Conservation (phyloP, 2,113 vertebrate genomes). For the Dascyllus trimaculatus region DNA sequence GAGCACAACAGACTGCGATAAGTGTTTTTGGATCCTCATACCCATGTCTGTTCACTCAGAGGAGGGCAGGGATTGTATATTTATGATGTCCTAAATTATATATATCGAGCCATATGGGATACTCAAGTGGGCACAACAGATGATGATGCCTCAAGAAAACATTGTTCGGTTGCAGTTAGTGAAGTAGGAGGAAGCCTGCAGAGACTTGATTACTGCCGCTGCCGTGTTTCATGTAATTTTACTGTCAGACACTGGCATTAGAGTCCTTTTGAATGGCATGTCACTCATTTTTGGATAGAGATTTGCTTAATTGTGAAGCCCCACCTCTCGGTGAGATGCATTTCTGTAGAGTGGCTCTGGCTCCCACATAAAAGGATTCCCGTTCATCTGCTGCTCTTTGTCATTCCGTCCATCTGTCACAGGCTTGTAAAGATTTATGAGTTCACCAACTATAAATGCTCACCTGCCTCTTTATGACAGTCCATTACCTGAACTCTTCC, state of each 20-base stretch:
- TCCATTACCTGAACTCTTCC: background rate
- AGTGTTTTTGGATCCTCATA: conserved; percentile 42
- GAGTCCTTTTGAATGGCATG: conserved; percentile 1
- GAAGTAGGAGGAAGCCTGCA: conserved; percentile 32
- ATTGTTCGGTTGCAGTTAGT: conserved; percentile 52
- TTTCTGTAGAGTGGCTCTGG: conserved; percentile 45
- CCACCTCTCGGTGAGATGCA: conserved; percentile 38
- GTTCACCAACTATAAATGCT: conserved; percentile 26
- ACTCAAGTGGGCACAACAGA: conserved; percentile 67
- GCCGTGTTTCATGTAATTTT: background rate
- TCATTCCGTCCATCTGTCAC: conserved; percentile 65
- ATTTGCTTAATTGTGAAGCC: conserved; percentile 22
- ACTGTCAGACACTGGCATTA: background rate
- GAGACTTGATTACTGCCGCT: conserved; percentile 2
- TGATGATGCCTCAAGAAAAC: conserved; percentile 72
- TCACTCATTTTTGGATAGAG: conserved; percentile 9
- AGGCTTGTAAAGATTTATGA: conserved; percentile 37
- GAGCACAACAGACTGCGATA: conserved; percentile 55
- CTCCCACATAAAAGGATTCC: conserved; percentile 56
- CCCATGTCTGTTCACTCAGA: conserved; percentile 46
- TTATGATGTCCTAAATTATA: conserved; percentile 81
- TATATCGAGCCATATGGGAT: conserved; percentile 77
- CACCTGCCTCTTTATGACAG: conserved; percentile 13
- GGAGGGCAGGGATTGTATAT: conserved; percentile 71
- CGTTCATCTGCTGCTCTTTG: conserved; percentile 51